These are phyloP conservation scores for Siniperca scherzeri DNA, from an alignment of 2,797 vertebrate genomes.

Conservation along the genomic window DNA sequence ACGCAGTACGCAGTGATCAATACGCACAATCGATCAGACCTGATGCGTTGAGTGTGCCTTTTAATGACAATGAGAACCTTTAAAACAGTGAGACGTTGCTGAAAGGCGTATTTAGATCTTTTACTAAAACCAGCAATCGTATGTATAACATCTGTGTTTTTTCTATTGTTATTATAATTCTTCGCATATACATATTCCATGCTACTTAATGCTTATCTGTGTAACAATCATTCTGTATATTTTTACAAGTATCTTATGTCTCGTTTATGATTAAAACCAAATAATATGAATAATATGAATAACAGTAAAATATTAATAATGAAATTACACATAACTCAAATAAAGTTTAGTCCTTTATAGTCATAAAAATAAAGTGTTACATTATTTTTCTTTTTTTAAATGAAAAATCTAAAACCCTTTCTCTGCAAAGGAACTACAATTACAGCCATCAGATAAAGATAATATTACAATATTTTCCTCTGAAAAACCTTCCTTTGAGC, in stretches of 20 bases:
- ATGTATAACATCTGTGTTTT: not conserved
- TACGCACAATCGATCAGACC: slow-evolving; percentile 46
- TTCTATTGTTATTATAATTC: not conserved
- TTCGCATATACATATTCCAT: not conserved
- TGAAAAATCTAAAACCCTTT: not conserved
- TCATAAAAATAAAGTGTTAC: too few relatives aligned
- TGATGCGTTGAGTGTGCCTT: slow-evolving; percentile 25
- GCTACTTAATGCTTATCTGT: not conserved
- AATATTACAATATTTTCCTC: not conserved
- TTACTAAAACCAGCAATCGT: not conserved
- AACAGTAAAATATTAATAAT: too few relatives aligned
- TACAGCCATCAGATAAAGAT: not conserved
- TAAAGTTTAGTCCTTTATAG: too few relatives aligned
- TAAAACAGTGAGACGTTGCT: not conserved
- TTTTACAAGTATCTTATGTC: not conserved
- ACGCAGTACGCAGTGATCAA: slow-evolving; percentile 24
- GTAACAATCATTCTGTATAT: not conserved
- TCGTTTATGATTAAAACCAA: not conserved
- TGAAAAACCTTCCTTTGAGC: not conserved
- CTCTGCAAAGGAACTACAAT: not conserved
- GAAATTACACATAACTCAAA: too few relatives aligned
- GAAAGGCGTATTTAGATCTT: not conserved
- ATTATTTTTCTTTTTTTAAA: not conserved
- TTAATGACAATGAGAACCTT: not conserved
- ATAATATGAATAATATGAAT: not conserved